Evolutionary conservation across 2,888 invertebrate species (phyloP), one percentile per base, ranked within the genome.

Genomic region (Lamproptera curius): DNA sequence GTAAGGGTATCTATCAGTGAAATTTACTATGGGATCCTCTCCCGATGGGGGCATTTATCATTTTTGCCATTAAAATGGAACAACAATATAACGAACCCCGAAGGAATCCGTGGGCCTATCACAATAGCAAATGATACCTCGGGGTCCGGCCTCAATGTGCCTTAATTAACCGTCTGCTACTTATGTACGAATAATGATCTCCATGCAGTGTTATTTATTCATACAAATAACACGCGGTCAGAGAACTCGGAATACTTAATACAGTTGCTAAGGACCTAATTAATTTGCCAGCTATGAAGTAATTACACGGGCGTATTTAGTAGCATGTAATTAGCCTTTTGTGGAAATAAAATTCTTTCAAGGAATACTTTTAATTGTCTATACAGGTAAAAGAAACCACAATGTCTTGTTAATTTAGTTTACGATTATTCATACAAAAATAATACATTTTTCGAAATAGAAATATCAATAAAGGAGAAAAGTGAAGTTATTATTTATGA

Each of bases 71-170:
- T 85, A 85, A 84, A 70, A 74, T 59, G 60, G 67, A 75, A 83
- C 79, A 75, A 83, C 79, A 85, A 82, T 79, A 72, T 71, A 60
- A 56, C 58, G 67, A 72, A 76, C 75, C 84, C 80, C 79, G 73
- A 78, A 86, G 83, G 80, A 85, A 73, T 70, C 74, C 69, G 76
- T 73, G 75, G 76, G 76, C 74, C 72, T 74, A 74, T 80, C 76
- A 85, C 85, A 86, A 87, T 78, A 83, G 80, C 77, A 79, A 86
- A 84, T 83, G 82, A 83, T 85, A 82, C 82, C 80, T 80, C 63
- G 66, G 80, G 84, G 83, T 75, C 66, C 65, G 61, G 69, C 59
- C 67, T 81, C 76, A 83, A 84, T 84, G 76, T 71, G 57, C 77
- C 76, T 82, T 85, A 85, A 86, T 86, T 86, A 87, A 83, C 83